Evolutionary conservation across 1,140 invertebrate genomes (phyloP), one percentile per base, ranked within the genome.

Genomic region (Euura saliciscinereae): DNA sequence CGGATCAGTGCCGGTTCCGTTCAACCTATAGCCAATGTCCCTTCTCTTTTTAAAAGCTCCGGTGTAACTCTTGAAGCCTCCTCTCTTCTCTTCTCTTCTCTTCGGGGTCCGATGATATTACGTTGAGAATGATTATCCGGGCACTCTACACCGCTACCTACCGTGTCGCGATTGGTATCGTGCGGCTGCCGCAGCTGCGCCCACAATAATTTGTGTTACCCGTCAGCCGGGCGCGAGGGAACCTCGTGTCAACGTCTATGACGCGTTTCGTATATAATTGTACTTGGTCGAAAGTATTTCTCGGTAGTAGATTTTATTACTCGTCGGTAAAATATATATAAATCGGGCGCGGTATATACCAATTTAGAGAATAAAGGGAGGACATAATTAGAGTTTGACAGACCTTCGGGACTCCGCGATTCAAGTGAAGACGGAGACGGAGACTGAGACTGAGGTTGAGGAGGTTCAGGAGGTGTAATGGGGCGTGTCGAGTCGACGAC

Each of bases 121-220:
- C 69, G 65, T 65, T 73, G 70, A 77, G 77, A 82, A 82, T 83
- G 81, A 86, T 86, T 85, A 85, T 83, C 81, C 80, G 78, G 81
- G 78, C 79, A 83, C 79, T 82, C 80, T 78, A 78, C 77, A 76
- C 78, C 74, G 78, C 81, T 82, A 82, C 80, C 80, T 82, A 82
- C 79, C 80, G 79, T 84, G 83, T 84, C 82, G 84, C 84, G 84
- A 86, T 86, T 85, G 81, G 80, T 82, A 85, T 86, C 84, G 81
- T 80, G 28, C 28, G 28, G 28, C 28, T 28, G 28, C 28, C 77
- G 79, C 84, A 85, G 84, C 84, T 86, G 84, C 84, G 78, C 84
- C 83, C 82, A 86, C 84, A 86, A 59, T 59, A 59, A 85, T 86
- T 86, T 85, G 84, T 85, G 84, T 84, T 86, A 78, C 81, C 83